Conservation (phyloP, 2,888 invertebrate genomes). For the Drosophila crucigera region DNA sequence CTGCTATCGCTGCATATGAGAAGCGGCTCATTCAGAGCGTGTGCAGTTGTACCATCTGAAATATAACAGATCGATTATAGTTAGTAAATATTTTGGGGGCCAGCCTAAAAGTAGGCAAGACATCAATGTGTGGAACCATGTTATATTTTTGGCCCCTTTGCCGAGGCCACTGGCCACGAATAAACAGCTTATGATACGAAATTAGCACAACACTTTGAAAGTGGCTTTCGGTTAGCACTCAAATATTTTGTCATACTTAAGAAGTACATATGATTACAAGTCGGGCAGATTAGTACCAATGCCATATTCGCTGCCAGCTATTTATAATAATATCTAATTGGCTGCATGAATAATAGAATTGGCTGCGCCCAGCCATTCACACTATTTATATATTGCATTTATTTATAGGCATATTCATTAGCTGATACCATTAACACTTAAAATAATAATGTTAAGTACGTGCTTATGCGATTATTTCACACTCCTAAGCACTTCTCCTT, state of each 20-base stretch:
- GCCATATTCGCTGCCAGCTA: background rate
- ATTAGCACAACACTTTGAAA: constrained; percentile 33
- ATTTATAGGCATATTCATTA: constrained; percentile 10
- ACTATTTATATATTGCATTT: constrained; percentile 1
- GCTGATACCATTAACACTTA: constrained; percentile 7
- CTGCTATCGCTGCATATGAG: constrained; percentile 82
- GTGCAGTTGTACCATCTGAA: constrained; percentile 59
- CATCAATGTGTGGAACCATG: background rate
- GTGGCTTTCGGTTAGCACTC: constrained; percentile 20
- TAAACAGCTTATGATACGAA: constrained; percentile 11
- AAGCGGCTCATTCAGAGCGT: constrained; percentile 63
- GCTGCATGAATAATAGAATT: constrained; percentile 15
- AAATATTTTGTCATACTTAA: constrained; percentile 3
- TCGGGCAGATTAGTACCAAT: background rate
- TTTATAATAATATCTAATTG: constrained; percentile 40
- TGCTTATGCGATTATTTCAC: constrained; percentile 2
- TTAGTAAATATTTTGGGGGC: background rate
- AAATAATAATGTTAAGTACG: background rate
- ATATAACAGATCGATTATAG: constrained; percentile 3
- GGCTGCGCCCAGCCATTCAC: constrained; percentile 5
- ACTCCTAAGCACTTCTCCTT: background rate
- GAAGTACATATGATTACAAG: background rate
- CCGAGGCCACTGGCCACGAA: constrained; percentile 7
- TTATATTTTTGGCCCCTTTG: constrained; percentile 6
- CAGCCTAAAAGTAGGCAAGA: constrained; percentile 37